A percentile compares a stretch with the other conserved stretches of the same genome.
Conservation (phyloP, 1,140 invertebrate genomes). For the Drosophila erecta region DNA sequence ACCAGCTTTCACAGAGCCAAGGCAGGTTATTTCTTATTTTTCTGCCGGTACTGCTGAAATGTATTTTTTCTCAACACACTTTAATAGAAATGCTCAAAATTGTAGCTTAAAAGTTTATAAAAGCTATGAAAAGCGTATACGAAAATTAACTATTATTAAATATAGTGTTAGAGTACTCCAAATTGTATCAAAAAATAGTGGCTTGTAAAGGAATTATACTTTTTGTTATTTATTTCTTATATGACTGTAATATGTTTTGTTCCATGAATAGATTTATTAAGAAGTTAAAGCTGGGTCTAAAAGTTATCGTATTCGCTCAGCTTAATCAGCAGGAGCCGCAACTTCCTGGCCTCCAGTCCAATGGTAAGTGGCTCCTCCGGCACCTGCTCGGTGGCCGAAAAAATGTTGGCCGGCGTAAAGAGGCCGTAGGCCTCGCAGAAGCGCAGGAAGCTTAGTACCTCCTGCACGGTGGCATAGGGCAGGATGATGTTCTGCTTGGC, state of each 20-base stretch:
- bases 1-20: constrained; percentile 27
- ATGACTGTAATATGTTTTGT: too few relatives aligned
- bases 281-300: background rate
- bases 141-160: too few relatives aligned
- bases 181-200: too few relatives aligned
- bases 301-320: constrained; percentile 78
- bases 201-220: too few relatives aligned
- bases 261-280: too few relatives aligned
- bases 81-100: background rate
- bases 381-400: constrained; percentile 69
- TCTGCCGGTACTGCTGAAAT: background rate
- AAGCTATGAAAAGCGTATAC: too few relatives aligned
- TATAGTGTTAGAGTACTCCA: too few relatives aligned
- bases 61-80: background rate
- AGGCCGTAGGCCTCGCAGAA: constrained; percentile 89
- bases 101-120: too few relatives aligned
- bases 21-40: constrained; percentile 18
- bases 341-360: constrained; percentile 80
- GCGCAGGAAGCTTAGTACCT: constrained; percentile 95
- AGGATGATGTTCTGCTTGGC: constrained; percentile 95
- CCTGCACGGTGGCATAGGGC: constrained; percentile 93
- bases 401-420: constrained; percentile 81
- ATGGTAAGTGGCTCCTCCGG: constrained; percentile 77
- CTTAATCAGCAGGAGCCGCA: constrained; percentile 69
- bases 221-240: too few relatives aligned